These are phyloP conservation scores for Apodemus sylvaticus DNA, from an alignment of 2,113 vertebrate genomes.

Conservation along the genomic window DNA sequence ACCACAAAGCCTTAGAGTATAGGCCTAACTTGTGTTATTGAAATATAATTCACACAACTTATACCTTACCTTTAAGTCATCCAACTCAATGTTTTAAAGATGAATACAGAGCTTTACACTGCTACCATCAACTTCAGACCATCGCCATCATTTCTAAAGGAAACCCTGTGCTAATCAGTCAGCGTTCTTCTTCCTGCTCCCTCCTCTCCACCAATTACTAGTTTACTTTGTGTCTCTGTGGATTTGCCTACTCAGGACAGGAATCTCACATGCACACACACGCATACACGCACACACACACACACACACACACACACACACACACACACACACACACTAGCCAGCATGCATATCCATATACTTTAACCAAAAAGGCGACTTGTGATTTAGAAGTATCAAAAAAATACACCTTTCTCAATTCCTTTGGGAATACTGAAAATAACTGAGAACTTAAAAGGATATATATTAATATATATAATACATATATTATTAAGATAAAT, in stretches of 20 bases:
- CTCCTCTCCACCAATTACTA: neutral
- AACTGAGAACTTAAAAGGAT: neutral
- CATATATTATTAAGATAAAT: neutral
- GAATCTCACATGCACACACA: neutral
- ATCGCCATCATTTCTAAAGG: neutral
- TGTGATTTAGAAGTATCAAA: constrained; percentile 35
- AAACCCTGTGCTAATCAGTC: neutral
- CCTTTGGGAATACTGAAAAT: neutral
- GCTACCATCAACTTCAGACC: neutral
- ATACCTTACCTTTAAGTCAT: neutral
- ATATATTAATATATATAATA: neutral
- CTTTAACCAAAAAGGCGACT: neutral
- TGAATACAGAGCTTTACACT: neutral
- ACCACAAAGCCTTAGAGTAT: neutral
- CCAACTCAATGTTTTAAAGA: neutral
- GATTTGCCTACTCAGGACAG: neutral
- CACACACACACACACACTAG: neutral
- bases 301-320: neutral
- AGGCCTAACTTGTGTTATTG: neutral
- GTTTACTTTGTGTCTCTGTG: neutral
- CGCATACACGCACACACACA: no score
- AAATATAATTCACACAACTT: neutral
- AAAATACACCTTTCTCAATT: neutral
- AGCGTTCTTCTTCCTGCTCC: neutral
- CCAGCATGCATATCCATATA: neutral